Evolutionary conservation across 1,140 invertebrate species (phyloP).

Genomic region (Psilanteris sp.): DNA sequence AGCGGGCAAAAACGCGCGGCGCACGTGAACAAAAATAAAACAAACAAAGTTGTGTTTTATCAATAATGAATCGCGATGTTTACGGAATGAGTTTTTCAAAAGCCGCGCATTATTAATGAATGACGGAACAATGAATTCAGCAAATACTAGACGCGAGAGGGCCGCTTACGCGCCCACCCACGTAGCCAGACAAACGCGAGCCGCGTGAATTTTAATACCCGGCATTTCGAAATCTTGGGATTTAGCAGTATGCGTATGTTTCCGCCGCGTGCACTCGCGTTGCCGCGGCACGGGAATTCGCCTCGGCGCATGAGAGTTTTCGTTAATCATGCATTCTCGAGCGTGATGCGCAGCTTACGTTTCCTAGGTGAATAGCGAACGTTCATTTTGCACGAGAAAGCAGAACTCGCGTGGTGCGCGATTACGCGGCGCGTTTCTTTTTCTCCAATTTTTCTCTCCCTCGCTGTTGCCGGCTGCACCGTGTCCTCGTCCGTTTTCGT

Average conservation of each 20-base stretch:
- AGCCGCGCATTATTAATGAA: slow-evolving; percentile 30
- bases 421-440: slow-evolving; percentile 23
- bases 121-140: slow-evolving; percentile 28
- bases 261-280: slow-evolving; percentile 21
- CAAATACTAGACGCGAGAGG: slow-evolving; percentile 29
- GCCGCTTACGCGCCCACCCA: slow-evolving; percentile 12
- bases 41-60: too few relatives aligned
- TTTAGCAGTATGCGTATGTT: slow-evolving; percentile 33
- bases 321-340: slow-evolving; percentile 56
- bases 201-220: slow-evolving; percentile 56
- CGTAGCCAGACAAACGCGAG: slow-evolving; percentile 14
- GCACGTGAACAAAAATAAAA: too few relatives aligned
- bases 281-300: slow-evolving; percentile 38
- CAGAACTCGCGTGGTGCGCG: slow-evolving; percentile 11
- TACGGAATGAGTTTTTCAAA: slow-evolving; percentile 26
- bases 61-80: slow-evolving; percentile 8
- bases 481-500: too few relatives aligned
- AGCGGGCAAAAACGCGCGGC: too few relatives aligned
- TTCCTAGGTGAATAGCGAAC: slow-evolving; percentile 30
- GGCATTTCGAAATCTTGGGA: slow-evolving; percentile 45
- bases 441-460: neutral
- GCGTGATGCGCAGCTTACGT: slow-evolving; percentile 37
- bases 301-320: slow-evolving; percentile 49
- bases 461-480: too few relatives aligned
- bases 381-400: slow-evolving; percentile 45